Evolutionary conservation across 2,797 vertebrate species (phyloP), one percentile per base, ranked within the genome.

Genomic region (Capromys pilorides): DNA sequence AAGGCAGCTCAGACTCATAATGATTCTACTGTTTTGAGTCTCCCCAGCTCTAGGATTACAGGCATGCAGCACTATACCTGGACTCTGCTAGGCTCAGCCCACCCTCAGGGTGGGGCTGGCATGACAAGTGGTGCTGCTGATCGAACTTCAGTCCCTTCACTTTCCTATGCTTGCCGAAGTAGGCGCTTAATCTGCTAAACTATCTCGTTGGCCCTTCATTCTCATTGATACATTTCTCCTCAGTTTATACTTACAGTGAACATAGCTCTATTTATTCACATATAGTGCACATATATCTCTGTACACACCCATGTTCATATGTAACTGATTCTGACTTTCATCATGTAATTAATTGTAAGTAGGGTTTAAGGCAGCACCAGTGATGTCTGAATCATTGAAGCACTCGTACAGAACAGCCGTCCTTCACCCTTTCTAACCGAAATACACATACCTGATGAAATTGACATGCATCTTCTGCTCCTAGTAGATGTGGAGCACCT

Each of bases 51-150:
- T 57, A 14, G 16, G 54, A 57, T 57, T 57, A 18, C 16, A 2
- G 16, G 54, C 4, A 1, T 18, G 54, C 5, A 18, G 3, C 54
- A 57, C 54, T 57, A 2, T 5, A 18, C 14, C 1, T 5, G 2
- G 54, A 57, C 54, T 57, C 54, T 57, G 54, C 4, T 14, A 18
- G 54, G 16, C 54, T 57, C 54, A 57, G 54, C 54, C 54, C 14
- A 57, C 54, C 16, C 54, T 57, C 4, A 14, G 16, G 16, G 14
- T 57, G 54, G 54, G 14, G 54, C 54, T 57, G 54, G 54, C 54
- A 57, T 57, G 54, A 14, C 54, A 57, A 18, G 12, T 18, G 54
- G 54, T 57, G 14, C 54, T 14, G 18, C 14, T 2, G 54, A 57
- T 18, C 0, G 54, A 57, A 4, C 54, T 57, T 4, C 16, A 4